Base-by-base conservation (phyloP, 1,140 invertebrate species). In the Alviniconcha marisindica region DNA sequence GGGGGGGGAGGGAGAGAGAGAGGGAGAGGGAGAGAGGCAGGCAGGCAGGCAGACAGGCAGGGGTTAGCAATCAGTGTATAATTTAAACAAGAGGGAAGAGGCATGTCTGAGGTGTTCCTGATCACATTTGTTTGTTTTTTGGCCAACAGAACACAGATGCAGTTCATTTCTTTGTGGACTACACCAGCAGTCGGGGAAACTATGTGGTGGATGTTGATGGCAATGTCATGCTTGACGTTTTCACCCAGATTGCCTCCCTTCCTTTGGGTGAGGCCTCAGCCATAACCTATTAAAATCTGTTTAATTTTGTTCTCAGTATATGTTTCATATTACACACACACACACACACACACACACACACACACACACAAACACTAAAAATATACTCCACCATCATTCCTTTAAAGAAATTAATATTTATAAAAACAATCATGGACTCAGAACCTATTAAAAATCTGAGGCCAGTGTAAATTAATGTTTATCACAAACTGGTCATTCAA, bases 191-290 rank as follows among this genome's bases (percentile, higher is more conserved):
- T 10, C 92, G 95, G 42, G 99, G 99, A 51, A 99, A 99, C 93
- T 99, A 99, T 92, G 93, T 99, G 73, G 95, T 96, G 24, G 98
- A 99, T 94, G 98, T 96, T 2, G 98, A 99, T 94, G 98, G 97
- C 0, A 94, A 94, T 86, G 80, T 88, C 12, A 66, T 93, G 84
- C 94, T 99, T 77, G 99, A 99, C 94, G 94, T 98, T 36, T 99
- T 96, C 92, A 98, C 97, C 77, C 98, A 99, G 95, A 99, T 99
- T 89, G 98, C 99, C 0, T 99, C 98, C 0, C 94, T 99, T 86
- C 98, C 99, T 5, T 92, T 99, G 40, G 98, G 98, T 71, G 85
- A 85, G 84, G 83, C 18, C 24, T 48, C 54, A 15, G 12, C 12
- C 18, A n/a, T n/a, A n/a, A n/a, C n/a, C n/a, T n/a, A n/a, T n/a